A percentile compares a stretch with the other conserved stretches of the same genome.
phyloP scores from a whole-genome alignment of 2,113 vertebrate genomes.

The Dasyornis broadbenti region DNA sequence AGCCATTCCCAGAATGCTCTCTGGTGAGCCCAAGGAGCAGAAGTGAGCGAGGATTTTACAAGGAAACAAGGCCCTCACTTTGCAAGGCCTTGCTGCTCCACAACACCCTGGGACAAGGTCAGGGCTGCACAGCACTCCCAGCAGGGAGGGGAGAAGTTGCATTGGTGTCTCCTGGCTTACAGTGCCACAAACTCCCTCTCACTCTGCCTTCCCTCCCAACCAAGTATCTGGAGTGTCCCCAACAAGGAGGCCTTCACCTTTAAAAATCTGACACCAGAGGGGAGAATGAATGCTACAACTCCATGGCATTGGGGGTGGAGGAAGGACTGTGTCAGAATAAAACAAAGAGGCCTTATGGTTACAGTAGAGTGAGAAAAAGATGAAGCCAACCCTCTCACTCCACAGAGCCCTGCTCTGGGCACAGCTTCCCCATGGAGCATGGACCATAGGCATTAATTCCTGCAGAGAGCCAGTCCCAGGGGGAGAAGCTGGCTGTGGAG shows the following conservation, averaged over 20 bases:
- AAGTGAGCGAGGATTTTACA: too few relatives aligned
- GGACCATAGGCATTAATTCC: not conserved
- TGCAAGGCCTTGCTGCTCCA: too few relatives aligned
- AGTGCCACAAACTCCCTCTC: not conserved
- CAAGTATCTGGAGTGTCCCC: not conserved
- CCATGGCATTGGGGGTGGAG: too few relatives aligned
- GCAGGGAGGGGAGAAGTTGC: not conserved
- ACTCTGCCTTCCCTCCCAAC: not conserved
- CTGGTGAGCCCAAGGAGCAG: too few relatives aligned
- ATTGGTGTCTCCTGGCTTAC: not conserved
- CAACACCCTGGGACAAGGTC: not conserved
- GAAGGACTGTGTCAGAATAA: not conserved
- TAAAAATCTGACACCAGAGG: not conserved
- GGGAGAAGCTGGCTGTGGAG: too few relatives aligned
- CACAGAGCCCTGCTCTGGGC: not conserved
- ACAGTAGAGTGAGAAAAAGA: not conserved
- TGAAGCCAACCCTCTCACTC: not conserved
- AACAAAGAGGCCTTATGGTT: not conserved
- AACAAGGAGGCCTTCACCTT: not conserved
- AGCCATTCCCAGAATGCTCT: too few relatives aligned
- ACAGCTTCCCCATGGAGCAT: accelerated
- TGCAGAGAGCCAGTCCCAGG: not conserved
- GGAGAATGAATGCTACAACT: not conserved
- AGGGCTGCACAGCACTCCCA: not conserved
- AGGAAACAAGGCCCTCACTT: too few relatives aligned